Percentiles rank a stretch among this genome's conserved stretches.
Evolutionary conservation across 2,113 vertebrate genomes (phyloP).

Genomic region (Eubucco bourcierii): DNA sequence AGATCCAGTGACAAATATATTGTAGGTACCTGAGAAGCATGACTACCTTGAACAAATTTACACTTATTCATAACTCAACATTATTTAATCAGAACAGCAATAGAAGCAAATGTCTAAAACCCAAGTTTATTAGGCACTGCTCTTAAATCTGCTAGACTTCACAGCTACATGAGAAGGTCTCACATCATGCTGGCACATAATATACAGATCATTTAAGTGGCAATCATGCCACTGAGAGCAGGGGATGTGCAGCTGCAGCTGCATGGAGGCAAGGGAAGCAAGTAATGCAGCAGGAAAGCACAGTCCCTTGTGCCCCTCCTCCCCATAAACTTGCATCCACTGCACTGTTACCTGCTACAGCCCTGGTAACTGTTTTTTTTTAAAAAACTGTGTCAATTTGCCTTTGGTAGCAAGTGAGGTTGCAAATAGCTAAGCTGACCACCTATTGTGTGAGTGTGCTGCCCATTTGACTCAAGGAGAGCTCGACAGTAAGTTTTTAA

Average conservation of each 20-base stretch:
- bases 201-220: neutral
- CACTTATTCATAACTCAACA: neutral
- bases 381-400: fast-evolving
- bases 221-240: neutral
- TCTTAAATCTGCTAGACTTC: neutral
- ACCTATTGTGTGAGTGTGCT: neutral
- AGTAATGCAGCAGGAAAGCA: neutral
- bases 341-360: neutral
- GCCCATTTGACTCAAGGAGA: neutral
- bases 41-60: neutral
- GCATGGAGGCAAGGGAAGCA: neutral
- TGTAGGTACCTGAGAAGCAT: neutral
- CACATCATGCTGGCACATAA: neutral
- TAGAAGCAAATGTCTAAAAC: neutral
- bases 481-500: neutral
- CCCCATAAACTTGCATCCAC: neutral
- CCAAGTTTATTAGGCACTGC: neutral
- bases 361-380: neutral
- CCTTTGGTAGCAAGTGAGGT: neutral
- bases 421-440: neutral
- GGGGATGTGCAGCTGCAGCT: neutral
- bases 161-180: neutral
- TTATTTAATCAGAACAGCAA: neutral
- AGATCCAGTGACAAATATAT: neutral
- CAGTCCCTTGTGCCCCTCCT: neutral